These are phyloP conservation scores for Apis cerana DNA, from an alignment of 1,140 invertebrate genomes.

Conservation along the genomic window DNA sequence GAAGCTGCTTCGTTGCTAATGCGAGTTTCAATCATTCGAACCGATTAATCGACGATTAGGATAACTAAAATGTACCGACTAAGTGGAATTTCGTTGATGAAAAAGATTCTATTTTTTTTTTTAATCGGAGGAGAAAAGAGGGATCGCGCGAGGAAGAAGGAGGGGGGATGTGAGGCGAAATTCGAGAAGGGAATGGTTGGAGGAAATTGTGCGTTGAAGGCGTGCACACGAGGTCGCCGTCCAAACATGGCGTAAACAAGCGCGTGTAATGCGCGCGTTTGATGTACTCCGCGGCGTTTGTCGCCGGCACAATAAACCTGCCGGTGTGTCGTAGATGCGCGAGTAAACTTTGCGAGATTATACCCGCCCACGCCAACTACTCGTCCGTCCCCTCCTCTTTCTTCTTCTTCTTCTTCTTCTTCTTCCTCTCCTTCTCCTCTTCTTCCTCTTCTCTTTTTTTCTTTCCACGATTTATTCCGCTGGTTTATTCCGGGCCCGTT, in stretches of 20 bases:
- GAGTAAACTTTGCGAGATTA: conserved; percentile 28
- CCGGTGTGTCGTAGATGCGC: background rate
- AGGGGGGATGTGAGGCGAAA: background rate
- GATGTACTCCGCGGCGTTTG: conserved; percentile 53
- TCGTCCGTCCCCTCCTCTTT: background rate
- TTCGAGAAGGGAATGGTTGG: background rate
- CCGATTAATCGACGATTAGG: no score
- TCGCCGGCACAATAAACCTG: conserved; percentile 58
- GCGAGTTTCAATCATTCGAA: no score
- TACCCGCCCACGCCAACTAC: background rate
- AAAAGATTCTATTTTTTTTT: no score
- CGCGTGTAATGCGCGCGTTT: conserved; percentile 40
- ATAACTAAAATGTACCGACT: no score
- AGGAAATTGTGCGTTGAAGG: background rate
- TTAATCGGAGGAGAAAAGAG: background rate
- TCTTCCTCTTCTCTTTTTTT: no score
- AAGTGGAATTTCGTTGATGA: no score
- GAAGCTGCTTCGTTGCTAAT: background rate
- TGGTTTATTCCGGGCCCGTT: background rate
- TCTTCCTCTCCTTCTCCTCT: no score
- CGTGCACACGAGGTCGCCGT: background rate
- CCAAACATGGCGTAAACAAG: conserved; percentile 25
- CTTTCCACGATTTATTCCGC: background rate
- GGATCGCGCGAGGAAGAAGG: background rate
- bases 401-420: no score